Evolutionary conservation across 2,113 vertebrate genomes (phyloP).

Genomic region (Toxostoma redivivum): DNA sequence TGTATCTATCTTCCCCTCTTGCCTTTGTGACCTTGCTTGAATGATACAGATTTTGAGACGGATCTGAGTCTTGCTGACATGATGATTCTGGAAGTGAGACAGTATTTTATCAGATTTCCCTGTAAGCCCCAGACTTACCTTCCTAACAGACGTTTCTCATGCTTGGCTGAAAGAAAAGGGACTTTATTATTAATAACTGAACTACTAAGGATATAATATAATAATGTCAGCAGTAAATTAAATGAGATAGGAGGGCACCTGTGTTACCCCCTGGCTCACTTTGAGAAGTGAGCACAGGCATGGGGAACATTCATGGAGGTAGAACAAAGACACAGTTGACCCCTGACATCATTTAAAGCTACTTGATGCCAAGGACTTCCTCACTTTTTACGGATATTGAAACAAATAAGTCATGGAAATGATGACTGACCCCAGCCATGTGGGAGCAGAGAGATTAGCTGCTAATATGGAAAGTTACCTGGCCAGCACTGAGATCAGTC

Average conservation of each 20-base stretch:
- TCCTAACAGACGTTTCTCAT: not conserved
- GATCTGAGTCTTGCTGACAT: not conserved
- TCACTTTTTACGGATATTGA: constrained; percentile 60
- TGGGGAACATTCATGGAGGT: not conserved
- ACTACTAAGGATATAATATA: not conserved
- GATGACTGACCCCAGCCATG: constrained; percentile 39
- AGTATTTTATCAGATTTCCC: not conserved
- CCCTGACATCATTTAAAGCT: constrained; percentile 53
- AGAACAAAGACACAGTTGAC: constrained; percentile 20
- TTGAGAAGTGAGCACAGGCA: not conserved
- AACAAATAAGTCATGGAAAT: constrained; percentile 67
- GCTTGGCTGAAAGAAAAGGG: not conserved
- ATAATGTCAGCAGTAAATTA: constrained; percentile 40
- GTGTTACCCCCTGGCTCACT: not conserved
- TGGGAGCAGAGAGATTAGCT: constrained; percentile 63
- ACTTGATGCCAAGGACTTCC: constrained; percentile 56
- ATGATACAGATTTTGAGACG: not conserved
- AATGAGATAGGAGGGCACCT: not conserved
- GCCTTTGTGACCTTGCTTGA: not conserved
- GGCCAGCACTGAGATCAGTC: constrained; percentile 50
- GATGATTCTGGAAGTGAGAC: not conserved
- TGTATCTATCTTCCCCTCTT: not conserved
- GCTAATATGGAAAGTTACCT: constrained; percentile 72
- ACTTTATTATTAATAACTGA: not conserved
- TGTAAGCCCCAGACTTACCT: not conserved